Evolutionary conservation across 2,797 vertebrate species (phyloP).

Genomic region (Lycodopsis pacificus): DNA sequence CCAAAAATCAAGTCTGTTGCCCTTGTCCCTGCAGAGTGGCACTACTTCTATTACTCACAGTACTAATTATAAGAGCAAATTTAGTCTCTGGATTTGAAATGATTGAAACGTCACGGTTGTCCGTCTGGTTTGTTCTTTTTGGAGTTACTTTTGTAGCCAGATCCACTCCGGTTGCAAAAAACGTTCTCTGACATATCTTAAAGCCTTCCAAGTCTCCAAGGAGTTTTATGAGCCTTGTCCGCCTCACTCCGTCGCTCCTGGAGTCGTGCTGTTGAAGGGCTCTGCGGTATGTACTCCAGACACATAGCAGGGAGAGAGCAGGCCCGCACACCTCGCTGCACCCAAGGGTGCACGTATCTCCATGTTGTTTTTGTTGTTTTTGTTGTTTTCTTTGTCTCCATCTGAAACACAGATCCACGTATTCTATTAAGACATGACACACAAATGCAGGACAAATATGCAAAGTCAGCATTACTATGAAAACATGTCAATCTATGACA

Average conservation of each 20-base stretch:
- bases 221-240: slow-evolving; percentile 29
- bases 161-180: background rate
- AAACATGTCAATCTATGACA: background rate
- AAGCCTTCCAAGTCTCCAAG: background rate
- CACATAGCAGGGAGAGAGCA: slow-evolving; percentile 32
- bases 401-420: background rate
- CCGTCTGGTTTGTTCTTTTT: background rate
- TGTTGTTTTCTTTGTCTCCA: background rate
- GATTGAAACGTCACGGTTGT: background rate
- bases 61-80: slow-evolving; percentile 43
- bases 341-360: slow-evolving; percentile 8
- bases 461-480: background rate
- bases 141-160: background rate
- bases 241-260: slow-evolving; percentile 23
- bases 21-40: slow-evolving; percentile 54
- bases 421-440: background rate
- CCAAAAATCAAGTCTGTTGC: slow-evolving; percentile 69
- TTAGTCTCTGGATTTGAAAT: slow-evolving; percentile 21
- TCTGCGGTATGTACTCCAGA: slow-evolving; percentile 56
- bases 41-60: slow-evolving; percentile 50
- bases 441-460: background rate
- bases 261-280: slow-evolving; percentile 24
- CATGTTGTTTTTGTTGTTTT: background rate
- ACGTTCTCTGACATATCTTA: background rate
- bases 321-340: slow-evolving; percentile 40